phyloP scores from a whole-genome alignment of 2,797 vertebrate genomes.

The Myotis planiceps region DNA sequence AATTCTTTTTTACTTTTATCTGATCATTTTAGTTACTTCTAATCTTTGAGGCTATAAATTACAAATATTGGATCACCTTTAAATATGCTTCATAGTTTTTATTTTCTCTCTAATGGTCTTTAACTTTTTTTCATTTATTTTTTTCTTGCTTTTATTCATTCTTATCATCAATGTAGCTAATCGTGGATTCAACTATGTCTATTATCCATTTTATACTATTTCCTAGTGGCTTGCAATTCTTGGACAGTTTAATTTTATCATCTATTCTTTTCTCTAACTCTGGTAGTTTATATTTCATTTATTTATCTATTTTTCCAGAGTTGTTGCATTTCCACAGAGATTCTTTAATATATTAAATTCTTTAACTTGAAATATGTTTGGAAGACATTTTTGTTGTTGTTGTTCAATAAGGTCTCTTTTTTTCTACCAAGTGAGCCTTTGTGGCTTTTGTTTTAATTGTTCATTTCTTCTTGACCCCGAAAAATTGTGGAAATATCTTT shows the following conservation, averaged over 20 bases:
- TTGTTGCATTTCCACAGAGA: background rate
- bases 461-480: background rate
- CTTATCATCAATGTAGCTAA: background rate
- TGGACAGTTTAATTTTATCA: background rate
- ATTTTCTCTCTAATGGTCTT: background rate
- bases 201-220: background rate
- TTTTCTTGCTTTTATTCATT: background rate
- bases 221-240: background rate
- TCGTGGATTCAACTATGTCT: background rate
- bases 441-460: background rate
- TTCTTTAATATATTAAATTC: background rate
- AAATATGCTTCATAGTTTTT: background rate
- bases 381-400: background rate
- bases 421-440: background rate
- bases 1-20: background rate
- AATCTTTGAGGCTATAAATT: background rate
- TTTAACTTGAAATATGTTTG: background rate
- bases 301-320: conserved; percentile 14
- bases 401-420: background rate
- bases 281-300: background rate
- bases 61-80: background rate
- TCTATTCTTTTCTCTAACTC: background rate
- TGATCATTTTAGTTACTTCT: background rate
- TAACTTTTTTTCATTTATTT: background rate
- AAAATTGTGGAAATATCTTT: background rate